Base-by-base conservation (phyloP, 1,140 invertebrate genomes). In the Coenobita brevimanus region DNA sequence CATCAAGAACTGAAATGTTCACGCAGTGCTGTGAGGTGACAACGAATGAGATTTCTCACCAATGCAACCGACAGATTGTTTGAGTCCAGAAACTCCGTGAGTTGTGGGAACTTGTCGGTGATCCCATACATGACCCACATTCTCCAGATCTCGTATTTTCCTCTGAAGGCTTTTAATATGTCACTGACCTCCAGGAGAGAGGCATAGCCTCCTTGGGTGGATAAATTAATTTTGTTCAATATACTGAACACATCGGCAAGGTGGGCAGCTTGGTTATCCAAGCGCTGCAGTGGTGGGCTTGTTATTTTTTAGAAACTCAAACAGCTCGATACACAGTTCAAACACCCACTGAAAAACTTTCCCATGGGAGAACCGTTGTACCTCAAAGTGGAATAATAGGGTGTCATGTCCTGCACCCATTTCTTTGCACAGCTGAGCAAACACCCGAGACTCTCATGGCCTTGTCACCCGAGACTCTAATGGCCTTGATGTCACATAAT, bases 171-270 rank as follows among this genome's bases (percentile, higher is more conserved):
- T 36, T 41, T 76, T 27, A 36, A 15, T 76, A 15, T 30, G 10
- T 41, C 13, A 24, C 24, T 8, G 24, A 36, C 13, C 13, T 15
- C 6, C 33, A 78, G 21, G 33, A 78, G 36, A 43, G 76, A 79
- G 76, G 79, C 79, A 81, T 81, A 81, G 79, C 79, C 79, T 13
- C 79, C 79, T 81, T 81, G 79, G 6, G 36, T 81, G 79, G 54
- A 81, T 81, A 83, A 78, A 36, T 83, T 75, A 27, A 75, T 60
- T 30, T 83, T 30, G 64, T 78, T 73, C 64, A 75, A 78, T 78
- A 73, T 73, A 36, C 15, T 81, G 79, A 81, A 57, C 79, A 57
- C 79, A 8, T 62, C 79, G 79, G 79, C 79, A 81, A 81, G 79
- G 67, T 81, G 67, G 79, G 79, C 62, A 81, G 79, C 79, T 81